Percentiles rank a stretch among this genome's conserved stretches.
These are phyloP conservation scores for Manis pentadactyla DNA, from an alignment of 2,797 vertebrate species.

Conservation along the genomic window DNA sequence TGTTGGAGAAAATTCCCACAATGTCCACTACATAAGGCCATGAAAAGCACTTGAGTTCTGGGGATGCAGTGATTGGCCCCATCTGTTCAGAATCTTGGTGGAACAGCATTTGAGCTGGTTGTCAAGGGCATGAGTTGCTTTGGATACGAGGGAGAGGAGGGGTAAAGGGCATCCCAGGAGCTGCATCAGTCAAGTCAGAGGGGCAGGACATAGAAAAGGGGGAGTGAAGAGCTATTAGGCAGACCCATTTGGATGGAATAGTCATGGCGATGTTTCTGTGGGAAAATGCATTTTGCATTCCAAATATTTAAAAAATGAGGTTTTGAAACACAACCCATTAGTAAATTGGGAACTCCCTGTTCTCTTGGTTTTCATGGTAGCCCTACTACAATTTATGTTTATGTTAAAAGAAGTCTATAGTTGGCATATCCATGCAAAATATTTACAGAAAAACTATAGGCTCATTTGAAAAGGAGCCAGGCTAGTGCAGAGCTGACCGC, in stretches of 20 bases:
- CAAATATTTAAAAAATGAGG: conserved; percentile 30
- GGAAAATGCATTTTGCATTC: conserved; percentile 25
- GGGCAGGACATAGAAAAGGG: background rate
- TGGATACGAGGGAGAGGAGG: background rate
- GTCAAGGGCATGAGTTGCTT: background rate
- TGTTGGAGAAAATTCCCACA: background rate
- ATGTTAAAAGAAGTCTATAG: background rate
- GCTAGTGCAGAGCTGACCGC: background rate
- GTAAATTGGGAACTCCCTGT: conserved; percentile 40
- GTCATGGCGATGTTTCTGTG: background rate
- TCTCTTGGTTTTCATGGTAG: background rate
- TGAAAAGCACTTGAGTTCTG: background rate
- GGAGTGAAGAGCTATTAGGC: background rate
- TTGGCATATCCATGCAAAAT: background rate
- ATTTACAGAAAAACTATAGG: background rate
- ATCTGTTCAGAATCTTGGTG: background rate
- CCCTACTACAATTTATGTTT: background rate
- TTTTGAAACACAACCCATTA: conserved; percentile 41
- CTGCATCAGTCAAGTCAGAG: background rate
- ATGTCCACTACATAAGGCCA: background rate
- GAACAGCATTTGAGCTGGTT: background rate
- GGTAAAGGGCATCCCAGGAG: background rate
- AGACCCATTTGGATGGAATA: conserved; percentile 18
- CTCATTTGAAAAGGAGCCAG: background rate
- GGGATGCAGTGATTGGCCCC: background rate